Conservation (phyloP, 2,113 vertebrate genomes). For the Rhagologus leucostigma region DNA sequence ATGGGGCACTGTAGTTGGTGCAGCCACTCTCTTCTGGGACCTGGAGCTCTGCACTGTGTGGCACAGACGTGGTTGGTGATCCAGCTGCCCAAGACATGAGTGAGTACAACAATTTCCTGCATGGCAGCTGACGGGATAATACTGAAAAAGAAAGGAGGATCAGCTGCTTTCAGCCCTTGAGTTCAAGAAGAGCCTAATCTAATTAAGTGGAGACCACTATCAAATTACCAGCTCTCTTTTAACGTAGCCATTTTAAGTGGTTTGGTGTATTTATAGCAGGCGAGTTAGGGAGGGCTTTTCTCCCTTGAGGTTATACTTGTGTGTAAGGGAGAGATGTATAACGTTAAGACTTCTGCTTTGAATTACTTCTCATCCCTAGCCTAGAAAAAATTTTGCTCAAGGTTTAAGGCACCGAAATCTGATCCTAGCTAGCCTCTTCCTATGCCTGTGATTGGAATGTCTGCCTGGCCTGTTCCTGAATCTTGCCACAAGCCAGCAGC, state of each 20-base stretch:
- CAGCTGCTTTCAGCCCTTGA: not conserved
- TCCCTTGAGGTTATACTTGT: not conserved
- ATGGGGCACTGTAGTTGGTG: not conserved
- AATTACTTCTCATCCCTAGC: not conserved
- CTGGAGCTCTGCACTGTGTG: not conserved
- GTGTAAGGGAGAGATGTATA: not conserved
- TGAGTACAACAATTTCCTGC: not conserved
- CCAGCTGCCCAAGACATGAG: not conserved
- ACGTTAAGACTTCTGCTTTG: not conserved
- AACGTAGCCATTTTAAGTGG: slow-evolving; percentile 20
- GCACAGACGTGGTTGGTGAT: not conserved
- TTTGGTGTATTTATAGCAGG: slow-evolving; percentile 53
- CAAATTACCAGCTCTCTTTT: slow-evolving; percentile 51
- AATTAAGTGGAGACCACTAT: slow-evolving; percentile 57
- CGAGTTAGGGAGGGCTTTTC: not conserved
- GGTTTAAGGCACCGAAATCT: not conserved
- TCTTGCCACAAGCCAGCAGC: not conserved
- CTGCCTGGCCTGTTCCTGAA: not conserved
- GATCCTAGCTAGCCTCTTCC: not conserved
- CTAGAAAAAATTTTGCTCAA: not conserved
- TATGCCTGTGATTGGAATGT: not conserved
- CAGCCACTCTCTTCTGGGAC: not conserved
- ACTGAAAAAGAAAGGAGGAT: slow-evolving; percentile 1
- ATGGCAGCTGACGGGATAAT: not conserved
- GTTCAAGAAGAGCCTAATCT: slow-evolving; percentile 43